Conservation (phyloP, 2,797 vertebrate genomes). For the Micromesistius poutassou region DNA sequence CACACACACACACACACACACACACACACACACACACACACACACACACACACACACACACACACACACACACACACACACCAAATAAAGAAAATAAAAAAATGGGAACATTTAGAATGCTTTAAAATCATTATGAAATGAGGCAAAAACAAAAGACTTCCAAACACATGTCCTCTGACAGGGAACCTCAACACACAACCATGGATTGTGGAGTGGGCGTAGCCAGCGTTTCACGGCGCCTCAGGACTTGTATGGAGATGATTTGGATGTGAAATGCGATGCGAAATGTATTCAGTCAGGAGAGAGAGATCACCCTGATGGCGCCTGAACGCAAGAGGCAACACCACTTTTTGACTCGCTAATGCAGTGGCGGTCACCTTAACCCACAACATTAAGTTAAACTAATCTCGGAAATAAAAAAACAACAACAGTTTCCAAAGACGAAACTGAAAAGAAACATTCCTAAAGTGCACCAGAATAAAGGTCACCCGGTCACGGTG, state of each 20-base stretch:
- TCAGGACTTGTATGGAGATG: background rate
- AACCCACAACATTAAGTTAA: slow-evolving; percentile 25
- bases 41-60: slow-evolving; percentile 19
- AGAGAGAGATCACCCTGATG: background rate
- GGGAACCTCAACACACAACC: background rate
- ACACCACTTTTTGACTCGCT: background rate
- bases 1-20: slow-evolving; percentile 25
- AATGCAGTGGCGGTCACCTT: background rate
- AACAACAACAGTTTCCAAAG: slow-evolving; percentile 10
- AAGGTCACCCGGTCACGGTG: background rate
- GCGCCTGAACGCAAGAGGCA: background rate
- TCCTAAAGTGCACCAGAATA: background rate
- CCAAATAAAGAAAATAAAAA: slow-evolving; percentile 33
- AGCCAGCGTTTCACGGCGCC: background rate
- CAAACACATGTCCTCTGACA: slow-evolving; percentile 20
- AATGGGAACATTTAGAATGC: slow-evolving; percentile 39
- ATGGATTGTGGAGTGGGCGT: background rate
- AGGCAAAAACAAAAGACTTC: slow-evolving; percentile 28
- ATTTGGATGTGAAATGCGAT: background rate
- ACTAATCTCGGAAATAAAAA: slow-evolving; percentile 29
- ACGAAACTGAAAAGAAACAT: background rate
- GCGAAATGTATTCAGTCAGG: background rate
- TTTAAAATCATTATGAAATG: slow-evolving; percentile 39
- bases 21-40: slow-evolving; percentile 38
- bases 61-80: no score